A percentile compares a stretch with the other conserved stretches of the same genome.
phyloP scores from a whole-genome alignment of 1,140 invertebrate species.

The Scaptomyza pallida region DNA sequence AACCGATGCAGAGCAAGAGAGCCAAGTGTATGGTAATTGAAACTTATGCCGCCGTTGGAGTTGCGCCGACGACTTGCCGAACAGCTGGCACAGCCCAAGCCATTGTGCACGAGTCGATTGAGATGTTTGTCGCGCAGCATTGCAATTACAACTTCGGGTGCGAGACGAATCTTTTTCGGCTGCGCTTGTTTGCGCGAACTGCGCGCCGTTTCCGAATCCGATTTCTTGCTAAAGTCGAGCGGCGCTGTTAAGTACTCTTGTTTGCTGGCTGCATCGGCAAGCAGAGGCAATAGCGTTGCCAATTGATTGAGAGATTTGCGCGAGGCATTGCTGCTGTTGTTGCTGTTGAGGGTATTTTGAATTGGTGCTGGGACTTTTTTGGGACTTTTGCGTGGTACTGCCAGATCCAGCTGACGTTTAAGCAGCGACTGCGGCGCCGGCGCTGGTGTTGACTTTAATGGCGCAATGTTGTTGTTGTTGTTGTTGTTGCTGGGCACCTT shows the following conservation, averaged over 20 bases:
- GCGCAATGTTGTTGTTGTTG: not conserved
- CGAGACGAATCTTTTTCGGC: conserved; percentile 81
- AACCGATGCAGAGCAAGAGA: conserved; percentile 84
- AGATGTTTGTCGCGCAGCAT: conserved; percentile 78
- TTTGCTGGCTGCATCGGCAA: conserved; percentile 78
- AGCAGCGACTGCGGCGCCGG: conserved; percentile 50
- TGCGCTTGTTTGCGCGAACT: conserved; percentile 83
- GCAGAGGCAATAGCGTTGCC: conserved; percentile 70
- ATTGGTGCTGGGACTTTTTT: conserved; percentile 47
- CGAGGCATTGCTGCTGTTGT: conserved; percentile 27
- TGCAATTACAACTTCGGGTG: conserved; percentile 68
- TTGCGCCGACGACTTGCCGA: conserved; percentile 48
- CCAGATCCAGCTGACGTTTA: conserved; percentile 71
- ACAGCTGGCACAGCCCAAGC: conserved; percentile 60
- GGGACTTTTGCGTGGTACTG: conserved; percentile 64
- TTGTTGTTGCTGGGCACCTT: conserved; percentile 42
- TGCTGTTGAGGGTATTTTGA: not conserved
- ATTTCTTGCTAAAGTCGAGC: conserved; percentile 78
- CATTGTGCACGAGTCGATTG: conserved; percentile 72
- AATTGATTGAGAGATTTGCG: conserved; percentile 75
- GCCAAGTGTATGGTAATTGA: conserved; percentile 84
- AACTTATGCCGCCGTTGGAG: conserved; percentile 53
- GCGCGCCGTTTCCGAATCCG: conserved; percentile 46
- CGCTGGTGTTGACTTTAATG: conserved; percentile 24
- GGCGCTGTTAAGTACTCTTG: conserved; percentile 77